Evolutionary conservation across 2,888 invertebrate species (phyloP).

Genomic region (Cheilosia variabilis): DNA sequence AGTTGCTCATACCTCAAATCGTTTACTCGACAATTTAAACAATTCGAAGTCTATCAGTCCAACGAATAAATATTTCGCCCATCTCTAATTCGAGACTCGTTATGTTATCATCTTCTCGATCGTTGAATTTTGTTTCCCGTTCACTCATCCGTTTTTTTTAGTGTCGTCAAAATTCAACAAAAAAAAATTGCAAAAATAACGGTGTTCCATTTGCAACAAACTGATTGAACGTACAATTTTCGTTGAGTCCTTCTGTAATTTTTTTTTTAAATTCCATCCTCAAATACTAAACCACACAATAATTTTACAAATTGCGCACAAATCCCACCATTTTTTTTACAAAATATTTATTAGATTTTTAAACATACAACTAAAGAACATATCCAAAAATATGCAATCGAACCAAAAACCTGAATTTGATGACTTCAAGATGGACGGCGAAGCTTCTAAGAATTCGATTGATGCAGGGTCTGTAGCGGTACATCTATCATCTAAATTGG

Average conservation of each 20-base stretch:
- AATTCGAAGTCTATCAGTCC: too few relatives aligned
- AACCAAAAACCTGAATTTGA: conserved; percentile 16
- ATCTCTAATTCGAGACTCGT: conserved; percentile 17
- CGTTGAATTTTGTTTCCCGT: conserved; percentile 47
- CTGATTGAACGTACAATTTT: conserved; percentile 34
- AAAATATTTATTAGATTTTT: conserved; percentile 14
- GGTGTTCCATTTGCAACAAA: conserved; percentile 54
- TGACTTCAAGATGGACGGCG: conserved; percentile 25
- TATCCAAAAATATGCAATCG: conserved; percentile 41
- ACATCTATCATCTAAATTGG: conserved; percentile 15
- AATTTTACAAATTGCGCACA: conserved; percentile 20
- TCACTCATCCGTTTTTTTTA: conserved; percentile 31
- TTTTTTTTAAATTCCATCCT: conserved; percentile 42
- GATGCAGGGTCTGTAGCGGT: conserved; percentile 15
- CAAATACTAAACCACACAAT: neutral
- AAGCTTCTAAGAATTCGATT: neutral
- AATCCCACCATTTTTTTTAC: neutral
- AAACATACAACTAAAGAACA: conserved; percentile 24
- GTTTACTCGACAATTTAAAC: too few relatives aligned
- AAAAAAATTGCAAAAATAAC: conserved; percentile 54
- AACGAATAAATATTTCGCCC: neutral
- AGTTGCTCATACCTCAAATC: too few relatives aligned
- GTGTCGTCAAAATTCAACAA: conserved; percentile 58
- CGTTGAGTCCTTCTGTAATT: conserved; percentile 68
- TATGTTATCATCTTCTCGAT: neutral